These are phyloP conservation scores for Bruchidius siliquastri DNA, from an alignment of 2,888 invertebrate species.

Conservation along the genomic window DNA sequence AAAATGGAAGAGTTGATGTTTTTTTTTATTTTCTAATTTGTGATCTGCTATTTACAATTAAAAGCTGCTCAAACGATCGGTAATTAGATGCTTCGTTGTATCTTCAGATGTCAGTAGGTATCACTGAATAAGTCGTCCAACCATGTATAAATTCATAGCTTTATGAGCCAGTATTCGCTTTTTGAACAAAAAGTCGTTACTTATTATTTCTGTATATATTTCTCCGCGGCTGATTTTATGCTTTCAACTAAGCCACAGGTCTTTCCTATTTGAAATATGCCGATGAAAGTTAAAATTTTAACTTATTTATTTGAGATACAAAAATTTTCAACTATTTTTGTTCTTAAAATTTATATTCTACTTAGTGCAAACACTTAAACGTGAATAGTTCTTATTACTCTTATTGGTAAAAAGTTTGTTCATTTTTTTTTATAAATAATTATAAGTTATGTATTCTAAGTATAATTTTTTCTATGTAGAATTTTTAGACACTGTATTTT, in stretches of 20 bases:
- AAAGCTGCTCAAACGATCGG: background rate
- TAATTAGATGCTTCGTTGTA: background rate
- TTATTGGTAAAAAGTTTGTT: conserved; percentile 19
- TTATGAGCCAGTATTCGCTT: conserved; percentile 29
- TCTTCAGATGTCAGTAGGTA: background rate
- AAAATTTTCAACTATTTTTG: conserved; percentile 13
- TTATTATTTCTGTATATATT: conserved; percentile 19
- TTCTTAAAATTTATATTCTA: conserved; percentile 2
- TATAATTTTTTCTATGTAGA: conserved; percentile 39
- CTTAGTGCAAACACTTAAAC: conserved; percentile 1
- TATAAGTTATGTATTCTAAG: conserved; percentile 24
- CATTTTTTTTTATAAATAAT: conserved; percentile 19
- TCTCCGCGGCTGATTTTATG: conserved; percentile 10
- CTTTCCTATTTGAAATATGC: conserved; percentile 21
- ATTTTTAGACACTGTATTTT: conserved; percentile 40
- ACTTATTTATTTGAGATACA: conserved; percentile 18
- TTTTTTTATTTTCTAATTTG: too few species aligned
- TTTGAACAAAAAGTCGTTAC: conserved; percentile 19
- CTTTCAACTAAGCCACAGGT: conserved; percentile 19
- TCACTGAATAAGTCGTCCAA: conserved; percentile 17
- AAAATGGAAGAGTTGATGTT: too few species aligned
- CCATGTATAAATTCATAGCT: conserved; percentile 20
- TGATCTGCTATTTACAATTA: too few species aligned
- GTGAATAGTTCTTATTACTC: conserved; percentile 3
- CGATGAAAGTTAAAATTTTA: conserved; percentile 20